Evolutionary conservation across 2,888 invertebrate species (phyloP).

Genomic region (Mimas tiliae): DNA sequence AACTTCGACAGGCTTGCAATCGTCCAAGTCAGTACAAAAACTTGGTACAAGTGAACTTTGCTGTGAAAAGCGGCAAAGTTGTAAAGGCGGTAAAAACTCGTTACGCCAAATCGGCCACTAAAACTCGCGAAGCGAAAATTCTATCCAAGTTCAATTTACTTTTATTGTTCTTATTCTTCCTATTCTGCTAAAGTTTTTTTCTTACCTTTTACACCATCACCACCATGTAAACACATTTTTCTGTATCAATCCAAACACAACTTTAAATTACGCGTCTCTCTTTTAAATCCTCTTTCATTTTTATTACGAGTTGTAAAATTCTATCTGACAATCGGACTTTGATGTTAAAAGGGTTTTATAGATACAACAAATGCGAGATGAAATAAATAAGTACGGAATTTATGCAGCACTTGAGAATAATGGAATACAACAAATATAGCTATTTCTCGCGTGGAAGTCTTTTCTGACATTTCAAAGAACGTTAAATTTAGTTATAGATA

Average conservation of each 20-base stretch:
- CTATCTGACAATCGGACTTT: slow-evolving; percentile 8
- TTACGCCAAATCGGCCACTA: slow-evolving; percentile 82
- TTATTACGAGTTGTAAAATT: slow-evolving; percentile 12
- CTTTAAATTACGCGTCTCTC: slow-evolving; percentile 11
- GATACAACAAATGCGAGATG: background rate
- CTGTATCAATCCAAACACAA: slow-evolving; percentile 61
- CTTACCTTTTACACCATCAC: slow-evolving; percentile 54
- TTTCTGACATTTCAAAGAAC: too few relatives aligned
- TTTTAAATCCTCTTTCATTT: background rate
- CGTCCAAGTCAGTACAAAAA: slow-evolving; percentile 52
- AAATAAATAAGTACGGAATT: background rate
- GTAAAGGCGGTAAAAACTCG: slow-evolving; percentile 82
- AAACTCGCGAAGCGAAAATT: slow-evolving; percentile 83
- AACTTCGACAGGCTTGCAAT: slow-evolving; percentile 51
- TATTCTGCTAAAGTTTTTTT: slow-evolving; percentile 69
- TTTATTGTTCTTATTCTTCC: slow-evolving; percentile 80
- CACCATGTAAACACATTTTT: slow-evolving; percentile 72
- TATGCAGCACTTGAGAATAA: background rate
- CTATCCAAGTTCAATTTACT: slow-evolving; percentile 83
- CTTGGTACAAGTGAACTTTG: slow-evolving; percentile 59
- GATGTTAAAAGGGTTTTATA: slow-evolving; percentile 5
- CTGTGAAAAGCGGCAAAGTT: slow-evolving; percentile 72
- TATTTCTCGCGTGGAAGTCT: too few relatives aligned
- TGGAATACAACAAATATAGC: background rate
- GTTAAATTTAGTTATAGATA: too few relatives aligned